Evolutionary conservation across 2,113 vertebrate species (phyloP).

Genomic region (Bos indicus): DNA sequence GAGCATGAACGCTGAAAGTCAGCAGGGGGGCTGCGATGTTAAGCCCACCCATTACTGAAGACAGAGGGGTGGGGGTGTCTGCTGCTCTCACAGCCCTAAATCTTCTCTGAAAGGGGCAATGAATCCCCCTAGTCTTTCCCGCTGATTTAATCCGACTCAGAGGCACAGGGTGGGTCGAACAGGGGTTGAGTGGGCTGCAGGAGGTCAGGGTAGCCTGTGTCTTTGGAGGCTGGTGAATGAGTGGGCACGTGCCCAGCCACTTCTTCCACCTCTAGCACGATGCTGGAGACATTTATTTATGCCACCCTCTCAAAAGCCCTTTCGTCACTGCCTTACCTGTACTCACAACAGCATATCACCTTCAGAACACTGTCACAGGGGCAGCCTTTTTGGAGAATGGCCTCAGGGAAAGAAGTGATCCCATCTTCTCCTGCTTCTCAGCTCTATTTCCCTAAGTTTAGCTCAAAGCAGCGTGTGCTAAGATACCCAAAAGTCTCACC

Average conservation of each 20-base stretch:
- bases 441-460: neutral
- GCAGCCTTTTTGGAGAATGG: neutral
- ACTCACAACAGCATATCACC: neutral
- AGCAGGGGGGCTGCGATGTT: rapidly evolving
- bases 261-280: neutral
- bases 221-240: neutral
- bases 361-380: neutral
- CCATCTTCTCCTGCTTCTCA: too few relatives aligned
- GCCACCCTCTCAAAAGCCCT: neutral
- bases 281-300: neutral
- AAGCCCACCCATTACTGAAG: neutral
- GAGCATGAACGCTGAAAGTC: neutral
- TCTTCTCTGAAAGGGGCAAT: neutral
- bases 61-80: neutral
- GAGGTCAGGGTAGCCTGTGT: neutral
- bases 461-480: neutral
- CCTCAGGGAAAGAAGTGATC: neutral
- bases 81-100: neutral
- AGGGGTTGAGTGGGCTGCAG: neutral
- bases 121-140: neutral
- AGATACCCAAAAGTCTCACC: neutral
- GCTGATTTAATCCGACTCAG: neutral
- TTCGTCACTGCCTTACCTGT: neutral
- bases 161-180: neutral
- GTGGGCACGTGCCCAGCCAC: rapidly evolving